Evolutionary conservation across 2,113 vertebrate species (phyloP), one percentile per base, ranked within the genome.

Genomic region (Nycticorax nycticorax): DNA sequence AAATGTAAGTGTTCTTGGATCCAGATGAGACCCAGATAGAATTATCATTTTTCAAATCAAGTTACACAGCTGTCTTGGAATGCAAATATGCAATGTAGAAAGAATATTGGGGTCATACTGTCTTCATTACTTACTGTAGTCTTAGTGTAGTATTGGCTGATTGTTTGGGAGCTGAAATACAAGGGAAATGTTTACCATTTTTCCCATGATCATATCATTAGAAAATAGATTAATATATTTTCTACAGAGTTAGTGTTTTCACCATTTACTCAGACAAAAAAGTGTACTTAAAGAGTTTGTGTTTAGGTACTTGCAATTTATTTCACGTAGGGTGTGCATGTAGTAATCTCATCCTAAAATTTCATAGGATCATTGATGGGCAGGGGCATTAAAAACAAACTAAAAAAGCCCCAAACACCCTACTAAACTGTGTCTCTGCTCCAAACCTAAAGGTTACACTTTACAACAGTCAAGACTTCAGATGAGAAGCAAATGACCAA

Each of bases 261-360:
- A 24, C 22, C 3, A 7, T 82, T 71, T 41, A 60, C 24, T 56
- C 81, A 41, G 9, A 23, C 16, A 52, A 57, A 87, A 41, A 41
- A 41, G 39, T 41, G 39, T 41, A 41, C 4, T 43, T 35, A 23
- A 48, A 41, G 10, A 19, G 4, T 45, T 53, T 53, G 17, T 50
- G 39, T 62, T 74, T 33, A 41, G 19, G 13, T 68, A 39, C 9
- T 57, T 63, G 32, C 52, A 12, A 52, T 10, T 80, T 66, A 24
- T 4, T 32, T 67, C 8, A 17, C 1, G 1, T 1, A 57, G 20
- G 2, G 0, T 35, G 11, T 67, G 13, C 9, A 7, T 19, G 3
- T 55, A 59, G 59, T 45, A 59, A 63, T 35, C 7, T 41, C 16
- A 45, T 57, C 8, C 11, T n/a, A 57, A 71, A 43, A 59, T 59